Evolutionary conservation across 1,140 invertebrate genomes (phyloP), one percentile per base, ranked within the genome.

Genomic region (Dysdera silvatica): DNA sequence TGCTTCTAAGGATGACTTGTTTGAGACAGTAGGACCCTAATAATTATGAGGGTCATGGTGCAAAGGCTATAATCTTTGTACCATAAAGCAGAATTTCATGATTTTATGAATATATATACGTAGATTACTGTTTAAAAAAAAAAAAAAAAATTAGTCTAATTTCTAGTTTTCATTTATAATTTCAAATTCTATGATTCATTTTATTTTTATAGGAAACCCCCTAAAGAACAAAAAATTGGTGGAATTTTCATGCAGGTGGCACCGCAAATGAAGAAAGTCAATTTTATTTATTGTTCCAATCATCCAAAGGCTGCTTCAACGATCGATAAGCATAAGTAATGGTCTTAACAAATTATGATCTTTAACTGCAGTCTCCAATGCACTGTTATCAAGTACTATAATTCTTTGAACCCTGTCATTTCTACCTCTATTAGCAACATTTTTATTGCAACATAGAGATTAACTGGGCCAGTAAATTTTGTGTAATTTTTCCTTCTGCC

Each of bases 301-400:
- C 95, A 98, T 83, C 95, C 95, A 0, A 84, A 84, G 74, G 92
- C 93, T 71, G 91, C 95, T 35, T 87, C 86, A 71, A 84, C 96
- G 66, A 79, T 98, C 67, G 91, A 95, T 75, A 88, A 88, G 75
- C 87, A 89, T 71, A 90, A 88, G 89, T 92, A 77, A 79, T 80
- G 10, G n/a, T 33, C 8, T n/a, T n/a, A n/a, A n/a, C n/a, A n/a
- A n/a, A n/a, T n/a, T n/a, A n/a, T n/a, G 16, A 59, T 59, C 14
- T 20, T 49, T 59, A 47, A 51, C 51, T 59, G 12, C 56, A 59
- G 26, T 28, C 5, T 54, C 14, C 29, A 20, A n/a, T n/a, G n/a
- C n/a, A n/a, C n/a, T n/a, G n/a, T n/a, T n/a, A n/a, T n/a, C n/a
- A n/a, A n/a, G n/a, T n/a, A n/a, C n/a, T n/a, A n/a, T n/a, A n/a